Evolutionary conservation across 2,797 vertebrate genomes (phyloP).

Genomic region (Rallus crepitans): DNA sequence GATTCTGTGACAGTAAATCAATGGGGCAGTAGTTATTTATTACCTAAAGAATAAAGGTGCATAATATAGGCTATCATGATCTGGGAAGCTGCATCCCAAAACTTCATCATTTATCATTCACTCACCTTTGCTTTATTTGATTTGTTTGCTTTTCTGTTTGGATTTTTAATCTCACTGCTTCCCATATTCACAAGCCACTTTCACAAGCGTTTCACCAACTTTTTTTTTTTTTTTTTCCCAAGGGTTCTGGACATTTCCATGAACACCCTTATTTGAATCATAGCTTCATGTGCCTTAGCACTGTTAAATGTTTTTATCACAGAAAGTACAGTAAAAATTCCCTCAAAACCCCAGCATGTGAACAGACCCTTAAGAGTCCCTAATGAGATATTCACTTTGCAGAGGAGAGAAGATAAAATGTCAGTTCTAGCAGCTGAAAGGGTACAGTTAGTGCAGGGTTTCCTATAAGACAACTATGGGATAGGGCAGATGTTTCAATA

Average conservation of each 20-base stretch:
- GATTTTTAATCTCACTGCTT: neutral
- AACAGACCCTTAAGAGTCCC: constrained; percentile 20
- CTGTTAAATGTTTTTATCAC: neutral
- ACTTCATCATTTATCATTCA: neutral
- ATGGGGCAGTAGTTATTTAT: neutral
- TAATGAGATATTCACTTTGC: constrained; percentile 16
- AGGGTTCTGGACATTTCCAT: neutral
- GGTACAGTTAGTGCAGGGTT: constrained; percentile 8
- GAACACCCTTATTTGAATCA: neutral
- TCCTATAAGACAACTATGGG: constrained; percentile 33
- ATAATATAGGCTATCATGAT: neutral
- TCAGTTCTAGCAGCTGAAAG: constrained; percentile 55
- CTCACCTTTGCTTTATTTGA: neutral
- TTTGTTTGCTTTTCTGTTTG: neutral
- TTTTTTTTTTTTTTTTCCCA: neutral
- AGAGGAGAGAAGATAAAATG: constrained; percentile 45
- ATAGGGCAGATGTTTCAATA: constrained; percentile 69
- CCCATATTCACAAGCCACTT: neutral
- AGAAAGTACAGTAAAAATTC: constrained; percentile 17
- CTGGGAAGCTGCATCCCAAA: neutral
- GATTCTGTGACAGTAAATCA: neutral
- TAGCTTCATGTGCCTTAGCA: neutral
- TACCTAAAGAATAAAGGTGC: neutral
- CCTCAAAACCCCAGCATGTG: neutral
- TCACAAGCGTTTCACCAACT: neutral